Base-by-base conservation (phyloP, 2,113 vertebrate genomes). In the Coryphaenoides rupestris region DNA sequence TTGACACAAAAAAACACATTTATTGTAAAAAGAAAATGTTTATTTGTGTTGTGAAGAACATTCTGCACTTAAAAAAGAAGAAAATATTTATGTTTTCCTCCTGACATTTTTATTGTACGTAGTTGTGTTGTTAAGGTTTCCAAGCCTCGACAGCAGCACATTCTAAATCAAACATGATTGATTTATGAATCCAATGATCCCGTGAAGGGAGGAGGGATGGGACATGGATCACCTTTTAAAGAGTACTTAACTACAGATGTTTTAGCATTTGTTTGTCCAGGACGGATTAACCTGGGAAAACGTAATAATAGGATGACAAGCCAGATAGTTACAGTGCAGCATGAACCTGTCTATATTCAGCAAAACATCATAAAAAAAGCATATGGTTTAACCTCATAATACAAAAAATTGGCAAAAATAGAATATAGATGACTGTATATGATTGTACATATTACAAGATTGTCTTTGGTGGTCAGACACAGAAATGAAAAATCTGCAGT, bases 401-500 rank as follows among this genome's bases (percentile, higher is more conserved):
- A 66, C 69, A 53, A 47, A 62, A 60, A 7, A 33, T 58, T 40
- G 10, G n/a, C n/a, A 22, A 14, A 47, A 14, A 47, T 45, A 33
- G 14, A 45, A 53, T 58, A 45, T n/a, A n/a, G n/a, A 47, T 45
- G 7, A 24, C 53, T 16, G 5, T 33, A 33, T 2, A 17, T 33
- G 19, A 45, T n/a, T 56, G n/a, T 45, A 54, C 3, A 61, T 21
- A 24, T 57, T n/a, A 15, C 50, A 60, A 72, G 40, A 59, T 10
- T 19, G 15, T 80, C 70, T 84, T 85, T 87, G 81, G 79, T 72
- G 55, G 58, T 68, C 24, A 66, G 52, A 55, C 55, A 24, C 40
- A 19, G 47, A 19, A 52, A 65, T 45, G 59, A 0, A 65, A 72
- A 54, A 60, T 17, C 28, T 28, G 45, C 50, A 52, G 23, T 46